These are phyloP conservation scores for Empidonax alnorum DNA, from an alignment of 2,113 vertebrate genomes.

Conservation along the genomic window DNA sequence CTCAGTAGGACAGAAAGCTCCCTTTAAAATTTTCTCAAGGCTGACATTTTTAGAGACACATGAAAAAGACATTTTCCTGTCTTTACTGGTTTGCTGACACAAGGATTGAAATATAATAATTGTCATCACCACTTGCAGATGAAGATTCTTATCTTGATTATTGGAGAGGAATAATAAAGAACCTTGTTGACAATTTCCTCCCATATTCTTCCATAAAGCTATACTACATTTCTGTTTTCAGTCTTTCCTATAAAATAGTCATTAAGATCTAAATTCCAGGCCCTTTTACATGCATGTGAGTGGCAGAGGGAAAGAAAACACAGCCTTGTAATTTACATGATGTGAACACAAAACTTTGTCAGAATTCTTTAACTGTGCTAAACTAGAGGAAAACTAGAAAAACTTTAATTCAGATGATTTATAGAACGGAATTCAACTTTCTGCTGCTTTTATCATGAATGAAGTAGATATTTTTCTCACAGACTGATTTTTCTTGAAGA, in stretches of 20 bases:
- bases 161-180: background rate
- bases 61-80: background rate
- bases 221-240: background rate
- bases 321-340: background rate
- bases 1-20: background rate
- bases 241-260: background rate
- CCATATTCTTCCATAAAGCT: background rate
- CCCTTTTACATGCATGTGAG: background rate
- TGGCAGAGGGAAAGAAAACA: background rate
- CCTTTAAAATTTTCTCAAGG: background rate
- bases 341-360: background rate
- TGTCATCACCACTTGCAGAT: background rate
- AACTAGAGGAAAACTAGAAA: background rate
- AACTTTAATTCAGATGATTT: background rate
- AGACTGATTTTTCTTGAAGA: background rate
- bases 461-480: background rate
- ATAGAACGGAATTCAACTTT: background rate
- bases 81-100: background rate
- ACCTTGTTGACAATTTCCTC: rapidly evolving
- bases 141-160: background rate
- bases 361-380: background rate
- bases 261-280: background rate
- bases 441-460: background rate
- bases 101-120: background rate
- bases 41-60: background rate